Base-by-base conservation (phyloP, 1,140 invertebrate genomes). In the Atta cephalotes region DNA sequence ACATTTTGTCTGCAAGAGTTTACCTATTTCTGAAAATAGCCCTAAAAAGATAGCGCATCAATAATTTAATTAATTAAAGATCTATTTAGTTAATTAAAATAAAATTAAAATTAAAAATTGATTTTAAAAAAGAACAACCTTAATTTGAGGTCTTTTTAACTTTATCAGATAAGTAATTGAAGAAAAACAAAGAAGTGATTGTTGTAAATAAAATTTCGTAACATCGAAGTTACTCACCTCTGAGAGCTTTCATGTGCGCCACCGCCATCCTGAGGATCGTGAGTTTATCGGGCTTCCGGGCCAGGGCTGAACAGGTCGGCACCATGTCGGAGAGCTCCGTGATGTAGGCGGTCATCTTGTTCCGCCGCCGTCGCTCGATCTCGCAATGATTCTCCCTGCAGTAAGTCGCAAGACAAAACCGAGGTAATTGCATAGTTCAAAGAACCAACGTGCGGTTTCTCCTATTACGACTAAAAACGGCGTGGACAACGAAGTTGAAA, bases 281-380 rank as follows among this genome's bases (percentile, higher is more conserved):
- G 58, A 99, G 96, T 95, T 99, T 99, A 96, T 99, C 99, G 12
- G 99, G 99, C 95, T 99, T 99, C 77, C 99, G 96, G 3, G 99
- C 99, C 53, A 99, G 96, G 1, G 99, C 98, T 91, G 98, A 99
- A 95, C 99, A 99, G 89, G 99, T 99, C 91, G 99, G 99, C 90
- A 99, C 99, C 99, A 99, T 99, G 95, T 99, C 99, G 85, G 99
- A 99, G 87, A 99, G 96, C 96, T 99, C 99, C 89, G 99, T 99
- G 93, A 99, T 99, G 95, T 99, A 99, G 85, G 99, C 98, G 85
- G 99, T 99, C 99, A 99, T 99, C 97, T 99, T 99, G 96, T 99
- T 99, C 85, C 99, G 97, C 89, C 99, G 96, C 86, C 99, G 96
- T 89, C 99, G 96, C 95, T 99, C 99, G 94, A 99, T 99, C 96